These are phyloP conservation scores for Eulemur mongoz DNA, from an alignment of 2,797 vertebrate species.

Conservation along the genomic window DNA sequence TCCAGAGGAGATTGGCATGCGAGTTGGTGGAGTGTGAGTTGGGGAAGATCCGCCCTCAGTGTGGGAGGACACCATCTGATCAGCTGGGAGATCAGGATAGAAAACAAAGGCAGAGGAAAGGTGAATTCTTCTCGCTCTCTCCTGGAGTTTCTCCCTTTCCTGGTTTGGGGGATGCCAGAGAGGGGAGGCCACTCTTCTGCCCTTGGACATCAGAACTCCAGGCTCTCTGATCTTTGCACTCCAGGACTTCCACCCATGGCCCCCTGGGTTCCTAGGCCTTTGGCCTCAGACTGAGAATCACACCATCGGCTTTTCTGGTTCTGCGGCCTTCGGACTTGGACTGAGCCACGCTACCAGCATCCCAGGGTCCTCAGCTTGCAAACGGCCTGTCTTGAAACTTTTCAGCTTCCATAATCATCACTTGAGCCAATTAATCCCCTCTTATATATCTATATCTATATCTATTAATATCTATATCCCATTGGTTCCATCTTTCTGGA, in stretches of 20 bases:
- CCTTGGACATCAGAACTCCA: neutral
- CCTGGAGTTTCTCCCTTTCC: neutral
- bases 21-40: neutral
- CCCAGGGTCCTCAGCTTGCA: neutral
- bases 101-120: neutral
- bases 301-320: neutral
- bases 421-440: neutral
- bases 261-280: neutral
- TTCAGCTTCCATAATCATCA: neutral
- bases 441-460: neutral
- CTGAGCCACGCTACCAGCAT: neutral
- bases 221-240: neutral
- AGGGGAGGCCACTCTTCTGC: neutral
- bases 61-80: neutral
- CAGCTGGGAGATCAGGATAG: neutral
- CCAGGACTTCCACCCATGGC: neutral
- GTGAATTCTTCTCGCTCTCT: neutral
- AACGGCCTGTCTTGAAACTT: neutral
- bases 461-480: neutral
- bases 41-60: neutral
- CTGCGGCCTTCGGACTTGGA: neutral
- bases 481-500: neutral
- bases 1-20: neutral
- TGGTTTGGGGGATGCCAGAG: too few species aligned
- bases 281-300: neutral